phyloP scores from a whole-genome alignment of 2,113 vertebrate species.

The Etia nguti region DNA sequence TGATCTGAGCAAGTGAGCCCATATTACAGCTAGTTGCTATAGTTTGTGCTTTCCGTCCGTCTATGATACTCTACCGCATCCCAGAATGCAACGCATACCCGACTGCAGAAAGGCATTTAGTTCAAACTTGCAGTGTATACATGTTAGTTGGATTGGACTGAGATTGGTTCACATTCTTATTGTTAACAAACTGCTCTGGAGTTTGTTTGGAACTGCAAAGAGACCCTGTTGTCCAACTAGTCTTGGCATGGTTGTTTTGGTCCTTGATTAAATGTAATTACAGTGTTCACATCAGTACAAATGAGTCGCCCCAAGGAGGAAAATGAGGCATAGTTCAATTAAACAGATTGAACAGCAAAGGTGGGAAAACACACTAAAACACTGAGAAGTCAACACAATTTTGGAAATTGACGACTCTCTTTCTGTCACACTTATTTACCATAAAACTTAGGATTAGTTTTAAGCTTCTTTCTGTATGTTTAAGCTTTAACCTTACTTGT shows the following conservation, averaged over 20 bases:
- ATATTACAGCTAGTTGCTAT: not conserved
- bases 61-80: not conserved
- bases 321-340: not conserved
- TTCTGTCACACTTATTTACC: not conserved
- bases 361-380: not conserved
- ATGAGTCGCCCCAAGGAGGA: not conserved
- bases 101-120: not conserved
- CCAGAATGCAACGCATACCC: not conserved
- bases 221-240: not conserved
- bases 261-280: not conserved
- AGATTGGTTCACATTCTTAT: not conserved
- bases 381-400: not conserved
- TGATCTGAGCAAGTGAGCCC: not conserved
- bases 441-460: not conserved
- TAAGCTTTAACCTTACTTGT: not conserved
- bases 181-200: not conserved
- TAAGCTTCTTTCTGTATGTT: not conserved
- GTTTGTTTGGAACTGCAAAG: not conserved
- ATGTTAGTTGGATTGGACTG: not conserved
- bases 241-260: not conserved
- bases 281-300: not conserved
- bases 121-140: not conserved
- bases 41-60: not conserved
- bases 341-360: not conserved
- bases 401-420: accelerated